A percentile compares a stretch with the other conserved stretches of the same genome.
phyloP scores from a whole-genome alignment of 2,888 invertebrate species.

The Cryptophagus acutangulus region DNA sequence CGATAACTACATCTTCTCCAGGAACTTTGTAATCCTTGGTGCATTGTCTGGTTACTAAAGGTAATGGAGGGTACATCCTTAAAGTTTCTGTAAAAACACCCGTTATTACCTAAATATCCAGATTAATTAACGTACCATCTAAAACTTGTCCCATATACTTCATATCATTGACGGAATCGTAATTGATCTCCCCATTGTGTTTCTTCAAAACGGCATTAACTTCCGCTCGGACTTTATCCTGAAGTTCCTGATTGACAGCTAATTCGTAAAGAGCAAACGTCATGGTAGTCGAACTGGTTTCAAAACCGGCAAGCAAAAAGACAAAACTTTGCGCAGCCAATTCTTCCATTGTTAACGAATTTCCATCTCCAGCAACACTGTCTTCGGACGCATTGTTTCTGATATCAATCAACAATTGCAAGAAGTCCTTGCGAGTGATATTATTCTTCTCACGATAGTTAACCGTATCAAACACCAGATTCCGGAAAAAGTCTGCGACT shows the following conservation, averaged over 20 bases:
- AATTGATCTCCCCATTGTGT: conserved; percentile 41
- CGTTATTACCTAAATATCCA: background rate
- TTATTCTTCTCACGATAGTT: conserved; percentile 30
- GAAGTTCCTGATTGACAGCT: conserved; percentile 47
- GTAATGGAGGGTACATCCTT: background rate
- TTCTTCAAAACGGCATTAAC: conserved; percentile 37
- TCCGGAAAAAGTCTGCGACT: too few relatives aligned
- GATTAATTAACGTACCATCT: background rate
- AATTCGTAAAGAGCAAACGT: conserved; percentile 54
- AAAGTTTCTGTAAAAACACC: conserved; percentile 1
- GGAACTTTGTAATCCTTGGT: background rate
- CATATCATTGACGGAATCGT: conserved; percentile 42
- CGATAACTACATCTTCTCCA: background rate
- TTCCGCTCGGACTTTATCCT: conserved; percentile 37
- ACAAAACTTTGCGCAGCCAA: conserved; percentile 47
- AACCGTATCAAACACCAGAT: too few relatives aligned
- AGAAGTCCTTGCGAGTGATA: conserved; percentile 29
- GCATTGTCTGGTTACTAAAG: background rate
- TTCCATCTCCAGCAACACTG: conserved; percentile 11
- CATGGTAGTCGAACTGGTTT: conserved; percentile 38
- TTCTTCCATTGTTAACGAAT: conserved; percentile 33
- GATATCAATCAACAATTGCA: conserved; percentile 31
- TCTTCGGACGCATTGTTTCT: conserved; percentile 18
- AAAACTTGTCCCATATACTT: background rate
- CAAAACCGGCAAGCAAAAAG: conserved; percentile 19